Evolutionary conservation across 2,888 invertebrate genomes (phyloP), one percentile per base, ranked within the genome.

Genomic region (Cheilosia impressa): DNA sequence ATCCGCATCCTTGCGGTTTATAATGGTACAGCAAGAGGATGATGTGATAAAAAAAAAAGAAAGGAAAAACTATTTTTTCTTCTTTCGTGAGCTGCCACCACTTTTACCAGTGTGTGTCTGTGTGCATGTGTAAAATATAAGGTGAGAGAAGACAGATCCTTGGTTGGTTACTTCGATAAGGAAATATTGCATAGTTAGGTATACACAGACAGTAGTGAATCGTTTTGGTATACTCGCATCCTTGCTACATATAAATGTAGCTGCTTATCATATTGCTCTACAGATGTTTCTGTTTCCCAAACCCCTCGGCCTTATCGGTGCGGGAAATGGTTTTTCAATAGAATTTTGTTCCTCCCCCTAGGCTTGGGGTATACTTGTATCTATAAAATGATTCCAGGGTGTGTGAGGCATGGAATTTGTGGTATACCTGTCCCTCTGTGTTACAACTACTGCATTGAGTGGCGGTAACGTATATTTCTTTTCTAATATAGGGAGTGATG

Each of bases 1-100:
- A 84, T 84, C 75, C 84, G 80, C 84, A 84, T 84, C 84, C 84
- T 79, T 84, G 84, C 69, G 84, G 84, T 84, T 84, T 75, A 84
- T 79, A 83, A 78, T 83, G 68, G 27, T 60, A 60, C 43, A 66
- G 55, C 45, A 68, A 27, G 17, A 62, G 66, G 73, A 62, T 72
- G 68, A 75, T 75, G 60, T 73, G 63, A 71, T 65, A 68, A 75
- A 75, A 72, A 57, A 50, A 34, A 3, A 6, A 27, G 1, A 27
- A 22, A 22, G 19, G 72, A 34, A 63, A 60, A 71, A 62, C 52
- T 72, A 66, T 52, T 65, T 47, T 65, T 41, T 38, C 5, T 45
- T 43, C 43, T 47, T 45, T 27, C n/a, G 68, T 55, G 47, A 15
- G 10, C 6, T 24, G 50, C 41, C 57, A 31, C 31, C 31, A 31